phyloP scores from a whole-genome alignment of 1,140 invertebrate species.

The Danaus plexippus region DNA sequence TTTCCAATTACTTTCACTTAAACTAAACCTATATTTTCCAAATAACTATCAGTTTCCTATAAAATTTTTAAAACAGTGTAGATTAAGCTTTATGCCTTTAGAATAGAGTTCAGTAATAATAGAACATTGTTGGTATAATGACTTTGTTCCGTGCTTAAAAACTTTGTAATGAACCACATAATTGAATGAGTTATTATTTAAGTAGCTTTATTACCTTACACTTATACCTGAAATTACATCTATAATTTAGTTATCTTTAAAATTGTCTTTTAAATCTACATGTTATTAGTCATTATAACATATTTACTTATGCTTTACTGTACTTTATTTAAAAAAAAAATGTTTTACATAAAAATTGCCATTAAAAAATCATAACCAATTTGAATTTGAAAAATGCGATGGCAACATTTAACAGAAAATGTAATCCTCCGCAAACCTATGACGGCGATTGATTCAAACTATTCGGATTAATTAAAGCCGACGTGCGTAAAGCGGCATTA shows the following conservation, averaged over 20 bases:
- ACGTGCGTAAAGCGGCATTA: constrained; percentile 13
- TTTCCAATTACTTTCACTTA: constrained; percentile 13
- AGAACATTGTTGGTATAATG: constrained; percentile 13
- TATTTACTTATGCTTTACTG: no score
- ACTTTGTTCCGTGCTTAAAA: constrained; percentile 20
- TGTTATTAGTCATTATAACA: constrained; percentile 5
- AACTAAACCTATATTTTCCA: constrained; percentile 19
- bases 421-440: constrained; percentile 7
- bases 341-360: no score
- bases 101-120: not conserved
- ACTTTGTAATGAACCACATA: constrained; percentile 6
- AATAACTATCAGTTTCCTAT: constrained; percentile 16
- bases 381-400: constrained; percentile 3
- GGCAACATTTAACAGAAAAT: constrained; percentile 4
- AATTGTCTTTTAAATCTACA: not conserved
- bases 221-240: not conserved
- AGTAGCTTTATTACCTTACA: not conserved
- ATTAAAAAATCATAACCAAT: no score
- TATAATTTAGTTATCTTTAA: no score
- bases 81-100: not conserved
- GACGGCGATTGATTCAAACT: constrained; percentile 10
- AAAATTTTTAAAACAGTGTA: not conserved
- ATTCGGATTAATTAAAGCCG: constrained; percentile 14
- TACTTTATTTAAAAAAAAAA: no score
- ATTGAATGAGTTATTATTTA: constrained; percentile 7